Percentiles rank a stretch among this genome's conserved stretches.
Conservation (phyloP, 92 coral and sea anemone genomes). For the Phymanthus crucifer region DNA sequence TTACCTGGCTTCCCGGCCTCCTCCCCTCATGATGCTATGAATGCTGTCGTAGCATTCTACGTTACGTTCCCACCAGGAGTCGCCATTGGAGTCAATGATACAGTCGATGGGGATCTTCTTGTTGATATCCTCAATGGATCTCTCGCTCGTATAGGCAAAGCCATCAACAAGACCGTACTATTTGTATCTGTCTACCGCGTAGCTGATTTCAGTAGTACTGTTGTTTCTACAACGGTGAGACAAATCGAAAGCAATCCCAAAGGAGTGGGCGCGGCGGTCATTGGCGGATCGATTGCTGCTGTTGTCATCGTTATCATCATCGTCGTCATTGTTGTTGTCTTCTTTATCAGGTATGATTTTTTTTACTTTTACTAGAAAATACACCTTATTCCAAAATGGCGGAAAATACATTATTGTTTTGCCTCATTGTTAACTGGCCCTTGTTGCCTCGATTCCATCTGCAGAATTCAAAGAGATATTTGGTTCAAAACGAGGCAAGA, state of each 20-base stretch:
- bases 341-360: background rate
- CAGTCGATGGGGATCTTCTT: background rate
- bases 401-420: background rate
- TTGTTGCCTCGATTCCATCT: no score
- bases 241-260: background rate
- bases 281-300: constrained; percentile 2
- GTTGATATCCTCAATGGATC: constrained; percentile 26
- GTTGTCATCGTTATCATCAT: background rate
- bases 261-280: background rate
- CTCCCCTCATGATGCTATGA: background rate
- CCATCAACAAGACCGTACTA: constrained; percentile 22
- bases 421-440: no score
- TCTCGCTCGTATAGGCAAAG: constrained; percentile 21
- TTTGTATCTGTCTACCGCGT: constrained; percentile 3
- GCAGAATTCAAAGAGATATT: no score
- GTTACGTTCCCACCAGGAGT: no score
- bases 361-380: background rate
- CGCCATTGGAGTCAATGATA: no score
- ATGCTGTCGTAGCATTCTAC: no score
- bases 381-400: no score
- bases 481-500: no score
- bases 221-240: background rate
- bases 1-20: constrained; percentile 43
- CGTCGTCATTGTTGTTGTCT: background rate
- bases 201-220: background rate